Percentiles rank a stretch among this genome's conserved stretches.
phyloP scores from a whole-genome alignment of 2,113 vertebrate species.

The Gambusia holbrooki region DNA sequence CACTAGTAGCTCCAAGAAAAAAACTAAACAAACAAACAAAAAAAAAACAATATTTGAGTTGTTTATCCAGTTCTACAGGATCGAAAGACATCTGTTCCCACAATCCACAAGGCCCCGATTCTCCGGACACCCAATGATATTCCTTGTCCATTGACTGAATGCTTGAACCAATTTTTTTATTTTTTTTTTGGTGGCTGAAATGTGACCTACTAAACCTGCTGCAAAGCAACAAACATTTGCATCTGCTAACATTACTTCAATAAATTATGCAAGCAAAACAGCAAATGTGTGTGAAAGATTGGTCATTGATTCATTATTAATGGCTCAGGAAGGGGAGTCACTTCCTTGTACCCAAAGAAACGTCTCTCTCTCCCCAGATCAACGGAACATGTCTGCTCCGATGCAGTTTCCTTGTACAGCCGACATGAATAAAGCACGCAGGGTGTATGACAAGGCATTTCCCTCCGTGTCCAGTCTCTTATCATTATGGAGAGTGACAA shows the following conservation, averaged over 20 bases:
- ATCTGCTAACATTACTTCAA: constrained; percentile 4
- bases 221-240: constrained; percentile 4
- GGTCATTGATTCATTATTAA: constrained; percentile 36
- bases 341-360: constrained; percentile 24
- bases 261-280: constrained; percentile 9
- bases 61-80: too few relatives aligned
- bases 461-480: constrained; percentile 72
- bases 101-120: too few relatives aligned
- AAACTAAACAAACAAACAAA: too few relatives aligned
- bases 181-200: background rate
- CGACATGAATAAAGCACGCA: constrained; percentile 71
- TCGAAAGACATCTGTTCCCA: too few relatives aligned
- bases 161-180: background rate
- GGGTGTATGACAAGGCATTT: constrained; percentile 49
- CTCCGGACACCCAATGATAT: too few relatives aligned
- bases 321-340: background rate
- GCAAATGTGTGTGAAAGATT: constrained; percentile 5
- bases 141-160: background rate
- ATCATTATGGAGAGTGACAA: constrained; percentile 67
- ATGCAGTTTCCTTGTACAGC: constrained; percentile 69
- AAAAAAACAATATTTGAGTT: too few relatives aligned
- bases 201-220: background rate
- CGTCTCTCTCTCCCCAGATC: background rate
- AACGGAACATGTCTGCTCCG: constrained; percentile 31
- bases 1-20: too few relatives aligned